Base-by-base conservation (phyloP, 2,797 vertebrate species). In the Selene dorsalis region DNA sequence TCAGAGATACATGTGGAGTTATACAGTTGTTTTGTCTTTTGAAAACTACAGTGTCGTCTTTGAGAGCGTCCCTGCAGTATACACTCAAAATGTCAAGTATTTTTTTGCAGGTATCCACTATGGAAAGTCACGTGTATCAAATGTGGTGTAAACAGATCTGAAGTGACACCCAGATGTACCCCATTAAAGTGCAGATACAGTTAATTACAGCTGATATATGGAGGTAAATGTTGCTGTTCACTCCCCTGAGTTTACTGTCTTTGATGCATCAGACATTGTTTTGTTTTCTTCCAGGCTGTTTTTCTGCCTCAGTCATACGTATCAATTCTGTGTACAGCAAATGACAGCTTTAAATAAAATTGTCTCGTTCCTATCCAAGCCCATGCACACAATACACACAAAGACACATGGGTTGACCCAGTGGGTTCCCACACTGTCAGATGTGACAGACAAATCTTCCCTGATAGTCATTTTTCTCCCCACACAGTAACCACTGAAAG, bases 371-470 rank as follows among this genome's bases (percentile, higher is more conserved):
- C 22, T 47, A 8, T 28, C 45, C 14, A 55, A 63, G 14, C 28
- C 60, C 4, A 62, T 7, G 28, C 41, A 58, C 26, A 60, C 6
- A 41, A 12, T 10, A 28, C n/a, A 69, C 14, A 59, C 53, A 73
- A 22, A 55, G 4, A 58, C 35, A 24, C 39, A 53, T 62, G 56
- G 24, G 24, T 63, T 56, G 69, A 38, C 28, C 24, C 71, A 30
- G 41, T 61, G 14, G 68, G 48, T 48, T 74, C 43, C 26, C 68
- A 32, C 58, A 53, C 56, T 3, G 20, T 74, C 55, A 83, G 39
- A 71, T 58, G 30, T 50, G 75, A 69, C 62, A 56, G 48, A 77
- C 64, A 81, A 79, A 85, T 61, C n/a, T 22, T 50, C 47, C 18
- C 45, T 61, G 66, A 58, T 47, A 63, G 55, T 62, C 50, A 59